phyloP scores from a whole-genome alignment of 2,797 vertebrate genomes.

The Oreochromis mossambicus region DNA sequence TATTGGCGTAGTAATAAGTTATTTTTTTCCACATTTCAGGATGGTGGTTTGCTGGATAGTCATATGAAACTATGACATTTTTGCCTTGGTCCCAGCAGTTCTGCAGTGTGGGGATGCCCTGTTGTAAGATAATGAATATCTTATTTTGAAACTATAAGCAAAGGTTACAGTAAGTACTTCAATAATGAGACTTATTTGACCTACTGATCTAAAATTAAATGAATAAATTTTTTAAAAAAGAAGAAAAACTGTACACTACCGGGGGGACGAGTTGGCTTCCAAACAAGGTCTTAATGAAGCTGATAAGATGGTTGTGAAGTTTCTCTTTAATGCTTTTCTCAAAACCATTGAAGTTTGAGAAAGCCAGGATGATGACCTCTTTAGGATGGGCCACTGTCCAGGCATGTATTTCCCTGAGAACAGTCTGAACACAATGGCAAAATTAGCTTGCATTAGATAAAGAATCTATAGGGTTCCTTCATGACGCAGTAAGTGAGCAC shows the following conservation, averaged over 20 bases:
- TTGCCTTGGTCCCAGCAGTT: constrained; percentile 40
- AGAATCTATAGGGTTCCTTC: background rate
- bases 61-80: constrained; percentile 58
- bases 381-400: constrained; percentile 49
- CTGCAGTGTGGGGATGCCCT: constrained; percentile 27
- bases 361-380: constrained; percentile 57
- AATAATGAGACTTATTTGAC: background rate
- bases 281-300: constrained; percentile 46
- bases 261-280: constrained; percentile 10
- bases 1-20: constrained; percentile 39
- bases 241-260: background rate
- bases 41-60: background rate
- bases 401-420: constrained; percentile 23
- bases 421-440: constrained; percentile 25
- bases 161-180: background rate
- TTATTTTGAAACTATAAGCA: background rate
- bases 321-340: background rate
- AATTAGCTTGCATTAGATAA: background rate
- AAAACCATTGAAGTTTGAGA: constrained; percentile 55
- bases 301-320: constrained; percentile 44
- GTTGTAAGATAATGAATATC: background rate
- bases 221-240: background rate
- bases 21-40: constrained; percentile 38
- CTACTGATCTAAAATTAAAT: background rate
- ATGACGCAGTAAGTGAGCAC: background rate